A percentile compares a stretch with the other conserved stretches of the same genome.
Conservation (phyloP, 2,113 vertebrate species). For the Passer montanus region DNA sequence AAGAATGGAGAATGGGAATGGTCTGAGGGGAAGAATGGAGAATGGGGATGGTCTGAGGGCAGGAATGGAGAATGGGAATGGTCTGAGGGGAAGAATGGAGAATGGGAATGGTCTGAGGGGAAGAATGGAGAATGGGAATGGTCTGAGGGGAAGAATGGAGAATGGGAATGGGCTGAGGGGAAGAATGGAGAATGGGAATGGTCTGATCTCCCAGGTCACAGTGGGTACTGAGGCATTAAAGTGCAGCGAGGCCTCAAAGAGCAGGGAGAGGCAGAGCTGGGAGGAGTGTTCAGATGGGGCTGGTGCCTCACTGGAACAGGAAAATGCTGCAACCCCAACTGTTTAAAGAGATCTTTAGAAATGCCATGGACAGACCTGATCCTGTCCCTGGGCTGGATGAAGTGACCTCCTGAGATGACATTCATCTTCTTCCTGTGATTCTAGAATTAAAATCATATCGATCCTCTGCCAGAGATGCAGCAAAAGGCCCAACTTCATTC, state of each 20-base stretch:
- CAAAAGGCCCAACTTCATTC: not conserved
- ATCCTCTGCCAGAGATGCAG: not conserved
- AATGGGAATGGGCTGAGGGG: not conserved
- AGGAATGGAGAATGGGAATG: not conserved
- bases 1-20: too few relatives aligned
- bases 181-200: not conserved
- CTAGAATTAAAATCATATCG: not conserved
- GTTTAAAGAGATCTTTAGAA: not conserved
- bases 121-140: too few relatives aligned
- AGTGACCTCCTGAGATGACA: not conserved
- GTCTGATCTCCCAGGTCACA: rapidly evolving
- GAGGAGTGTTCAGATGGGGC: not conserved
- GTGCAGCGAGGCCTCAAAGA: rapidly evolving
- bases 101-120: not conserved
- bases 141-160: not conserved
- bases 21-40: too few relatives aligned
- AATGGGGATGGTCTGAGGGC: not conserved
- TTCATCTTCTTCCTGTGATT: not conserved
- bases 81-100: not conserved
- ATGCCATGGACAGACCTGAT: not conserved
- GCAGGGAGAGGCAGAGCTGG: not conserved
- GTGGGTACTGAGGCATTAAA: too few relatives aligned
- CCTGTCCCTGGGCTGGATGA: not conserved
- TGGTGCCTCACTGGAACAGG: not conserved
- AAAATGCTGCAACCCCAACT: not conserved